Evolutionary conservation across 1,140 invertebrate genomes (phyloP).

Genomic region (Bilobella aurantiaca): DNA sequence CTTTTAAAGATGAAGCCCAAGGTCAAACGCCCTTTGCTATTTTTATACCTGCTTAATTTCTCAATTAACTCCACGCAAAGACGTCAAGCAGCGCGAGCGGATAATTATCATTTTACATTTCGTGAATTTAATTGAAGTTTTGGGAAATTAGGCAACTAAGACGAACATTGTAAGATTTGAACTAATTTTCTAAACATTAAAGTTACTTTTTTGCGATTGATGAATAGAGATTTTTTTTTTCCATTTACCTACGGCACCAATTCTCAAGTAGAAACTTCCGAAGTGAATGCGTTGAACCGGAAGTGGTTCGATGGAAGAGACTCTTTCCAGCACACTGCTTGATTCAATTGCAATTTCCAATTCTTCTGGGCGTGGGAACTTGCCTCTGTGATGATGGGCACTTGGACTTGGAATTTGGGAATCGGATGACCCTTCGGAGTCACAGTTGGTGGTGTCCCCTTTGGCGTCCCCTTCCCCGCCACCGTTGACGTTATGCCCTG

Average conservation of each 20-base stretch:
- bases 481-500: conserved; percentile 11
- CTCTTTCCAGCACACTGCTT: neutral
- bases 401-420: conserved; percentile 18
- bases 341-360: conserved; percentile 2
- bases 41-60: neutral
- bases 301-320: neutral
- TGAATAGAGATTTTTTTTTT: too few relatives aligned
- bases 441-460: neutral
- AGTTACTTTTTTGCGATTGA: too few relatives aligned
- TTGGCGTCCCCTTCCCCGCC: conserved; percentile 15
- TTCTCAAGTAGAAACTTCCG: conserved; percentile 63
- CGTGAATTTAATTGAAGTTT: too few relatives aligned
- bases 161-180: too few relatives aligned
- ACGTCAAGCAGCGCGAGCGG: too few relatives aligned
- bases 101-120: too few relatives aligned
- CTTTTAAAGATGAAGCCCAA: too few relatives aligned
- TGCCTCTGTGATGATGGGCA: too few relatives aligned
- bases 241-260: conserved; percentile 67
- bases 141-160: too few relatives aligned
- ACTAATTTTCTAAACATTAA: too few relatives aligned
- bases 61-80: neutral
- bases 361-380: too few relatives aligned
- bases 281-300: conserved; percentile 26
- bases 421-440: conserved; percentile 24
- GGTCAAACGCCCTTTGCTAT: too few relatives aligned